Evolutionary conservation across 2,888 invertebrate genomes (phyloP).

Genomic region (Parnassius smintheus): DNA sequence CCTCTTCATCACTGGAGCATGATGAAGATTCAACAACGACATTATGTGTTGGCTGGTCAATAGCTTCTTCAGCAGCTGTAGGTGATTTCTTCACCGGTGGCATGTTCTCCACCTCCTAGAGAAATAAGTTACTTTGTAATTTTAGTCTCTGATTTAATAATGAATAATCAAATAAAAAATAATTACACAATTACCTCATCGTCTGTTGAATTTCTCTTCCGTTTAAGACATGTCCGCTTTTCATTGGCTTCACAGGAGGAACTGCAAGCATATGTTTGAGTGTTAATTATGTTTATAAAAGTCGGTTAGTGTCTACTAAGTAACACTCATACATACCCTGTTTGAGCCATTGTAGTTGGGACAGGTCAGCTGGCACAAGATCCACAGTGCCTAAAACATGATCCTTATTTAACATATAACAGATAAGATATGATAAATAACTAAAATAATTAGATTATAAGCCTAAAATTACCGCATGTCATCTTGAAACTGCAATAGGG

Average conservation of each 20-base stretch:
- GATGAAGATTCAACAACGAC: conserved; percentile 71
- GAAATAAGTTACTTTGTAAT: conserved; percentile 13
- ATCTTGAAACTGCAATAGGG: conserved; percentile 75
- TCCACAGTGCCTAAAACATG: conserved; percentile 58
- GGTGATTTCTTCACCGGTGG: conserved; percentile 64
- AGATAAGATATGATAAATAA: conserved; percentile 35
- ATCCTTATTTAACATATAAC: conserved; percentile 39
- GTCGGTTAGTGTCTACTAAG: conserved; percentile 48
- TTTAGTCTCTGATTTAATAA: conserved; percentile 13
- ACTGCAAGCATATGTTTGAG: conserved; percentile 55
- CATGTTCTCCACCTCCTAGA: conserved; percentile 70
- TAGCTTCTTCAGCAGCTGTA: conserved; percentile 51
- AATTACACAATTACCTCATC: conserved; percentile 64
- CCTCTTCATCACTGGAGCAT: conserved; percentile 70
- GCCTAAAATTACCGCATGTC: conserved; percentile 76
- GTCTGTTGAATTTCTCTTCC: conserved; percentile 70
- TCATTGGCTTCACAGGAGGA: conserved; percentile 64
- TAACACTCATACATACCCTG: conserved; percentile 65
- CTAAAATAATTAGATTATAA: conserved; percentile 47
- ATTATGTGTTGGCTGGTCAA: conserved; percentile 63
- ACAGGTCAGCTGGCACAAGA: conserved; percentile 49
- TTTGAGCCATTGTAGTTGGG: conserved; percentile 67
- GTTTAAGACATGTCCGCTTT: conserved; percentile 63
- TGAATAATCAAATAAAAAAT: conserved; percentile 10
- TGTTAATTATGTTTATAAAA: conserved; percentile 64